phyloP scores from a whole-genome alignment of 2,888 invertebrate species.

The Acleris emargana region DNA sequence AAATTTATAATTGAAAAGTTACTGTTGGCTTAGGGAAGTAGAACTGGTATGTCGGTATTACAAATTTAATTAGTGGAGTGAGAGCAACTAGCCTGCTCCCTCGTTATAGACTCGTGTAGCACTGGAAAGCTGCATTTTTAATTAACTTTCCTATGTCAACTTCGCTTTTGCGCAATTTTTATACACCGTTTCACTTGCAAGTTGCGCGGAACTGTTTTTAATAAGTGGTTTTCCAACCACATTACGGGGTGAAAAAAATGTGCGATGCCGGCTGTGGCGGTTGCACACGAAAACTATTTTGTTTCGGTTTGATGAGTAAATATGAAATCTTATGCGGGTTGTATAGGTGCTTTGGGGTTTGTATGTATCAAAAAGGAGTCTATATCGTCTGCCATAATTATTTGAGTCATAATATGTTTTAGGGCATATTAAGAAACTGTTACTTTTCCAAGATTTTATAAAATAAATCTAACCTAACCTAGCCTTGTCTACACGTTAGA shows the following conservation, averaged over 20 bases:
- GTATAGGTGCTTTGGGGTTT: too few relatives aligned
- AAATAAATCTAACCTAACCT: too few relatives aligned
- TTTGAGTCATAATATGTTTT: too few relatives aligned
- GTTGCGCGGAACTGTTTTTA: slow-evolving; percentile 8
- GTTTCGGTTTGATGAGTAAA: too few relatives aligned
- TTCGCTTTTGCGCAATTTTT: slow-evolving; percentile 34
- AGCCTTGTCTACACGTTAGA: too few relatives aligned
- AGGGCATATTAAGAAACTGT: too few relatives aligned
- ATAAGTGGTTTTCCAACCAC: slow-evolving; percentile 21
- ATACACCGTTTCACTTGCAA: slow-evolving; percentile 24
- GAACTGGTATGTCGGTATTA: slow-evolving; percentile 31
- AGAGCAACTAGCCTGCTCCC: slow-evolving; percentile 25
- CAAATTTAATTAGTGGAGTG: slow-evolving; percentile 42
- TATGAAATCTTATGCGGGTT: too few relatives aligned
- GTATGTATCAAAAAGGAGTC: too few relatives aligned
- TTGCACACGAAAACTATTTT: too few relatives aligned
- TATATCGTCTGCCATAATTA: too few relatives aligned
- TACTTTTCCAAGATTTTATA: too few relatives aligned
- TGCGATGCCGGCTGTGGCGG: too few relatives aligned
- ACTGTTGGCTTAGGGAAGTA: slow-evolving; percentile 44
- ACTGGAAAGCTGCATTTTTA: slow-evolving; percentile 35
- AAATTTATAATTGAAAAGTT: slow-evolving; percentile 50
- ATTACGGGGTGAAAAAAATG: neutral
- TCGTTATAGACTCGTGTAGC: slow-evolving; percentile 25
- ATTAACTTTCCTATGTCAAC: slow-evolving; percentile 40